Conservation (phyloP, 2,797 vertebrate species). For the Syngnathus rostellatus region DNA sequence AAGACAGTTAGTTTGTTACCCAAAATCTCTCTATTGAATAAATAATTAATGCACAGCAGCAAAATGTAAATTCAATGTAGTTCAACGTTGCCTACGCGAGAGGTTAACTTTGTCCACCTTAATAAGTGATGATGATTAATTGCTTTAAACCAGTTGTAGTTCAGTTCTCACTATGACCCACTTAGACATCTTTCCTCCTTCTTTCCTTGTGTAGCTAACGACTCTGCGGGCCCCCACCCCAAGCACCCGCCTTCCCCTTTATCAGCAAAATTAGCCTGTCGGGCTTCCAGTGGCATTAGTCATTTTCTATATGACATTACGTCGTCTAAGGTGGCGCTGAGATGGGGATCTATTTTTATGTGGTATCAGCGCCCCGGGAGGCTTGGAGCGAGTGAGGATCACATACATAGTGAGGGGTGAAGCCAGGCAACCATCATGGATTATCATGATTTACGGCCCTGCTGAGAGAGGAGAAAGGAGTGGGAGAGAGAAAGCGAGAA, state of each 20-base stretch:
- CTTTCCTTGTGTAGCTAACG: slow-evolving; percentile 40
- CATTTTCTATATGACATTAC: slow-evolving; percentile 68
- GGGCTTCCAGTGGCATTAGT: slow-evolving; percentile 59
- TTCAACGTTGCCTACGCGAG: slow-evolving; percentile 46
- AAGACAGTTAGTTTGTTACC: too few species aligned
- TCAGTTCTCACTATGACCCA: slow-evolving; percentile 60
- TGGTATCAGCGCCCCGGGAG: slow-evolving; percentile 57
- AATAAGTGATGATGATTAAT: slow-evolving; percentile 62
- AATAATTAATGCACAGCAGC: slow-evolving; percentile 21
- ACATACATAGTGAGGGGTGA: slow-evolving; percentile 61
- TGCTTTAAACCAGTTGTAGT: slow-evolving; percentile 56
- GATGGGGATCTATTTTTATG: slow-evolving; percentile 69
- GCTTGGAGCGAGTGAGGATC: slow-evolving; percentile 60
- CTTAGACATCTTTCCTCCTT: slow-evolving; percentile 50
- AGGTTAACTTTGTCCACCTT: slow-evolving; percentile 40
- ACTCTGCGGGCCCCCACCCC: slow-evolving; percentile 34
- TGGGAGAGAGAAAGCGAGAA: slow-evolving; percentile 16
- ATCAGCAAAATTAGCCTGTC: slow-evolving; percentile 67
- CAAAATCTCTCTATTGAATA: neutral
- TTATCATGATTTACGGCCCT: slow-evolving; percentile 65
- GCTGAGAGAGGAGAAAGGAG: slow-evolving; percentile 26
- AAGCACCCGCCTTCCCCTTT: slow-evolving; percentile 50
- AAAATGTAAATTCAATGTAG: slow-evolving; percentile 29
- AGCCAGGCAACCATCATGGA: slow-evolving; percentile 64
- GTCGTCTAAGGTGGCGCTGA: slow-evolving; percentile 60